Evolutionary conservation across 2,113 vertebrate genomes (phyloP).

Genomic region (Mormoops blainvillei): DNA sequence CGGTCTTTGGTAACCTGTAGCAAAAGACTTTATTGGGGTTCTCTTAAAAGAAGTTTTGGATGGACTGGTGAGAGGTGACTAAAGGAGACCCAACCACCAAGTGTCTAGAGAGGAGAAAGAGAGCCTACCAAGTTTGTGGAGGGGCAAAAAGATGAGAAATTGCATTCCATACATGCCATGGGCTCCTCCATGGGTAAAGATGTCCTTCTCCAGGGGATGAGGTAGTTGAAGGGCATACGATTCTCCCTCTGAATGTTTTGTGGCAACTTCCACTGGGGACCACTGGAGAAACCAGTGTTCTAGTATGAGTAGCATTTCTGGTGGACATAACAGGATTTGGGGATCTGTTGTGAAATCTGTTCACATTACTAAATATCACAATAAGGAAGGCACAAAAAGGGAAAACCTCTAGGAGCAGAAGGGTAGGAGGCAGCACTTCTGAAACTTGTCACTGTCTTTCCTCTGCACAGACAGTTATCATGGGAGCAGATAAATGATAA

Average conservation of each 20-base stretch:
- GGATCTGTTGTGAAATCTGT: not conserved
- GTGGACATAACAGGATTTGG: not conserved
- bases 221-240: fast-evolving
- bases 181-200: not conserved
- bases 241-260: no score
- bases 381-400: not conserved
- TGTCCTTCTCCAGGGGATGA: not conserved
- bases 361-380: not conserved
- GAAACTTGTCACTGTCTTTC: not conserved
- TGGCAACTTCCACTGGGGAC: not conserved
- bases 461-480: not conserved
- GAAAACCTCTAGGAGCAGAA: not conserved
- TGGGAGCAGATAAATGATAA: not conserved
- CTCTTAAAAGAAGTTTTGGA: not conserved
- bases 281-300: not conserved
- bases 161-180: fast-evolving
- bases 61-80: not conserved
- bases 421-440: not conserved
- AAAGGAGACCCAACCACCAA: not conserved
- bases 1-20: not conserved
- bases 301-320: not conserved
- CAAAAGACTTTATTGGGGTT: not conserved
- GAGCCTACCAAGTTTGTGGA: not conserved
- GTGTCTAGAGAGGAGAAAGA: not conserved
- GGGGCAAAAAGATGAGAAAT: not conserved